phyloP scores from a whole-genome alignment of 2,888 invertebrate species.

The Graphium colonna region DNA sequence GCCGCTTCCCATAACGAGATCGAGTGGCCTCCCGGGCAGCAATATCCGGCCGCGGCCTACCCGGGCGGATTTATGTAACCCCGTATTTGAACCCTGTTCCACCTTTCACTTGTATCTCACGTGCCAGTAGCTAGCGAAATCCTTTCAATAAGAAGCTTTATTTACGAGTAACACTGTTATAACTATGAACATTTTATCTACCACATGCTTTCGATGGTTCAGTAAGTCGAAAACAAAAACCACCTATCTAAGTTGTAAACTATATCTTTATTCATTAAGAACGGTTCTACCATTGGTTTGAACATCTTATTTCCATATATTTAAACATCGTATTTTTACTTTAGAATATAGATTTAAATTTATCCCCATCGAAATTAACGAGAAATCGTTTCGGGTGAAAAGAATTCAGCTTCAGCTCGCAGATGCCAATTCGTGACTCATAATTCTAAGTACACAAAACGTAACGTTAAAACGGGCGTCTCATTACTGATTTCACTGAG shows the following conservation, averaged over 20 bases:
- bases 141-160: too few species aligned
- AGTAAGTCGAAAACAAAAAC: background rate
- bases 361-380: too few species aligned
- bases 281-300: too few species aligned
- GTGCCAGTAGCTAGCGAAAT: too few species aligned
- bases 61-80: constrained; percentile 28
- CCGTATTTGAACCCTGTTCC: constrained; percentile 26
- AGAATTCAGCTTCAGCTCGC: constrained; percentile 7
- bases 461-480: constrained; percentile 4
- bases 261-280: background rate
- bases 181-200: background rate
- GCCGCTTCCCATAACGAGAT: constrained; percentile 13
- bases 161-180: background rate
- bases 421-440: constrained; percentile 19
- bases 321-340: too few species aligned
- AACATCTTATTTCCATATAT: too few species aligned
- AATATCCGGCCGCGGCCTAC: constrained; percentile 21
- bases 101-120: too few species aligned
- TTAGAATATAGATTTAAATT: too few species aligned
- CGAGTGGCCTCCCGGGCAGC: constrained; percentile 14
- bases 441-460: constrained; percentile 9
- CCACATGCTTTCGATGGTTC: background rate
- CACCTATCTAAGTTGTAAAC: background rate
- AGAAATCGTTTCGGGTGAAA: background rate
- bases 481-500: background rate